Base-by-base conservation (phyloP, 2,113 vertebrate species). In the Sclerurus mexicanus region DNA sequence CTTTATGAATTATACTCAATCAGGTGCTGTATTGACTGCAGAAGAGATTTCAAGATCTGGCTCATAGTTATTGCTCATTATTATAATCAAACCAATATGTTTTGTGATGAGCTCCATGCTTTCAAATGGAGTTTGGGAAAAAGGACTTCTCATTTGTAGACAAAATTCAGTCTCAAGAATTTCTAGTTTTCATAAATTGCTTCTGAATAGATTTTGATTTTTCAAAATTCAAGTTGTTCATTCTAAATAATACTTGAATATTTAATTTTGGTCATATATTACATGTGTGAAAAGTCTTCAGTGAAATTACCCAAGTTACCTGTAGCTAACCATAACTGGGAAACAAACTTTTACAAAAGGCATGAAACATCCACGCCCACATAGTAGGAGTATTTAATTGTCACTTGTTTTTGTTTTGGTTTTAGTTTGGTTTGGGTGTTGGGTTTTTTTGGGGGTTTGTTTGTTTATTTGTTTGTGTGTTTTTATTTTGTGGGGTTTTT, bases 11-110 rank as follows among this genome's bases (percentile, higher is more conserved):
- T 95, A 86, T 72, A 71, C 37, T 72, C 64, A 88, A 39, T 94
- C 78, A 91, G 79, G 60, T 74, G 39, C 14, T 76, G 39, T 89
- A 83, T 47, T 91, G 87, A 87, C 68, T 90, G 62, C 24, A 84
- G 75, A 93, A 74, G 71, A 93, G 37, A 74, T 95, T 87, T 89
- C 71, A 89, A 85, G 74, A 69, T 56, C 60, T 84, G 25, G 19
- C 33, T 91, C 24, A 79, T 40, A 93, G 87, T 16, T 81, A 73
- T 85, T 91, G 85, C 72, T 83, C 83, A 88, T 88, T 96, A 79
- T 80, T 71, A 44, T 69, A 90, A 84, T 93, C 75, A 90, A 83
- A 96, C 62, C 27, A 7, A 2, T 42, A 58, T 44, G 11, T 87
- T 78, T 94, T 91, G n/a, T 87, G 78, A 89, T 91, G 58, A 96